A percentile compares a stretch with the other conserved stretches of the same genome.
These are phyloP conservation scores for Nephotettix cincticeps DNA, from an alignment of 1,140 invertebrate species.

Conservation along the genomic window DNA sequence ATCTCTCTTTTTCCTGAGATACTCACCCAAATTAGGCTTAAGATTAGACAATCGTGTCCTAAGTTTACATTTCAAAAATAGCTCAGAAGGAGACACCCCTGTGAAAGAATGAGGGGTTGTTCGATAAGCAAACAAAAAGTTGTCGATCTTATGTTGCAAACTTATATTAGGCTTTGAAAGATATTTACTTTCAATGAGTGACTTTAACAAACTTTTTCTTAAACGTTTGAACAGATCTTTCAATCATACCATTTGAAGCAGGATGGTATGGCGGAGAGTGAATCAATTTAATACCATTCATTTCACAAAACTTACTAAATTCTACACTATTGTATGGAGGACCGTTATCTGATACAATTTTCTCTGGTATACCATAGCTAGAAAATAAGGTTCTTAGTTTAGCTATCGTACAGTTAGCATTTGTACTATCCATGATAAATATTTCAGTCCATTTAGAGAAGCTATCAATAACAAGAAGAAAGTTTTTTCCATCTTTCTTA, in stretches of 20 bases:
- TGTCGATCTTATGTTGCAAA: neutral
- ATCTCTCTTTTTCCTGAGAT: neutral
- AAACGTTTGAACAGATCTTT: constrained; percentile 38
- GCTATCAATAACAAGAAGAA: constrained; percentile 41
- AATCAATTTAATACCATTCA: constrained; percentile 35
- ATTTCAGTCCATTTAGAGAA: constrained; percentile 49
- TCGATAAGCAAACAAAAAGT: constrained; percentile 14
- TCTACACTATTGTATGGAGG: constrained; percentile 35
- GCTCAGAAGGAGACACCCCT: neutral
- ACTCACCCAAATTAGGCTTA: neutral
- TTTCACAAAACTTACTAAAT: constrained; percentile 37
- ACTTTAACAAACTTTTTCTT: constrained; percentile 31
- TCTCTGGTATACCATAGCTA: constrained; percentile 36
- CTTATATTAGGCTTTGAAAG: neutral
- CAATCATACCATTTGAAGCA: constrained; percentile 40
- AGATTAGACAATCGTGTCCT: neutral
- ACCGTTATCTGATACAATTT: constrained; percentile 41
- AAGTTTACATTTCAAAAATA: neutral
- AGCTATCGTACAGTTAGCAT: neutral
- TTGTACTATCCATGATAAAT: neutral
- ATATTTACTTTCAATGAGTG: too few species aligned
- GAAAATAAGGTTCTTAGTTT: constrained; percentile 34
- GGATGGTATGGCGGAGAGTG: constrained; percentile 38
- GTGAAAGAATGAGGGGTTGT: constrained; percentile 18
- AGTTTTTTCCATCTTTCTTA: neutral